Evolutionary conservation across 1,140 invertebrate genomes (phyloP).

Genomic region (Heterodera carotae): DNA sequence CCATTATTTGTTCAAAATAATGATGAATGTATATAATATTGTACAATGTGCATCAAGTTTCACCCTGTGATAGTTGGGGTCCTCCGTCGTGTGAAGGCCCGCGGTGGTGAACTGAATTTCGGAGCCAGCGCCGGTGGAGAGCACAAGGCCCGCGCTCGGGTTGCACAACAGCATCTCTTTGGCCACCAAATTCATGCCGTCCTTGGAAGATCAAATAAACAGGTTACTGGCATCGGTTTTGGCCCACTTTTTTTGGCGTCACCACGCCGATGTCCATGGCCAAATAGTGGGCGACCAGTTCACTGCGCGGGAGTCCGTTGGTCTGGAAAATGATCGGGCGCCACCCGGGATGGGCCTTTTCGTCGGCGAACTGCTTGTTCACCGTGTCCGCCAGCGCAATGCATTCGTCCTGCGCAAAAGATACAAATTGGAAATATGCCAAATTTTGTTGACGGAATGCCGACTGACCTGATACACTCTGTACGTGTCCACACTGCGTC

Average conservation of each 20-base stretch:
- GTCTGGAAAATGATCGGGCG: slow-evolving; percentile 63
- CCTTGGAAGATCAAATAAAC: slow-evolving; percentile 14
- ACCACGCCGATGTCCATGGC: slow-evolving; percentile 66
- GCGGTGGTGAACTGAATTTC: slow-evolving; percentile 64
- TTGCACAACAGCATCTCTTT: slow-evolving; percentile 65
- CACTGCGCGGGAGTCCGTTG: slow-evolving; percentile 59
- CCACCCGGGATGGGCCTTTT: slow-evolving; percentile 52
- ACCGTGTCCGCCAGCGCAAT: slow-evolving; percentile 58
- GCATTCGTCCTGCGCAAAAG: slow-evolving; percentile 55
- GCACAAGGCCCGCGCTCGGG: slow-evolving; percentile 57
- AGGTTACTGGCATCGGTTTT: too few species aligned
- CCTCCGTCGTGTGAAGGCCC: slow-evolving; percentile 57
- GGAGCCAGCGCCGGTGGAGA: slow-evolving; percentile 63
- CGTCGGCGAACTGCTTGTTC: slow-evolving; percentile 49
- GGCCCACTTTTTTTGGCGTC: slow-evolving; percentile 54
- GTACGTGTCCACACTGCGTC: slow-evolving; percentile 63
- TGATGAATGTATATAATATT: too few species aligned
- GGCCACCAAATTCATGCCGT: slow-evolving; percentile 63
- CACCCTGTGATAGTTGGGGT: slow-evolving; percentile 49
- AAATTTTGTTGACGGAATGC: not conserved
- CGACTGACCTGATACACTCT: slow-evolving; percentile 54
- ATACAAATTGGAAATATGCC: not conserved
- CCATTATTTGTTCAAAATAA: too few species aligned
- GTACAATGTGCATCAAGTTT: too few species aligned
- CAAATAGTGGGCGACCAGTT: slow-evolving; percentile 61